Evolutionary conservation across 2,113 vertebrate species (phyloP).

Genomic region (Microtus richardsoni): DNA sequence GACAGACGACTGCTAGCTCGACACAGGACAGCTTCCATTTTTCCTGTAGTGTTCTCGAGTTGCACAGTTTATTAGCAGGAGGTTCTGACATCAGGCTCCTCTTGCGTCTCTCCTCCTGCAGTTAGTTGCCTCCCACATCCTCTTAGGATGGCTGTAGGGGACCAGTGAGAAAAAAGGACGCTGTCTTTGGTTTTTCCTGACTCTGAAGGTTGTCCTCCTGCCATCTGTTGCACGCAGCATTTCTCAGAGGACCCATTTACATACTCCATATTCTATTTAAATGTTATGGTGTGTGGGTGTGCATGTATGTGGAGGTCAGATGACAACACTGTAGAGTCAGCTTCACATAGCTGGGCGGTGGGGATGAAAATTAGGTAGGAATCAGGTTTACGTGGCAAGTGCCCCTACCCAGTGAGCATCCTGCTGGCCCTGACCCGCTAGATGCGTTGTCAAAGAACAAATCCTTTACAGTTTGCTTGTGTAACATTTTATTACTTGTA

Average conservation of each 20-base stretch:
- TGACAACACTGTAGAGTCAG: background rate
- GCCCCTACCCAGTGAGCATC: background rate
- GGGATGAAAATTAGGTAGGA: background rate
- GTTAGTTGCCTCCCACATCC: background rate
- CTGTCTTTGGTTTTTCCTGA: background rate
- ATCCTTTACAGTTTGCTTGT: slow-evolving; percentile 56
- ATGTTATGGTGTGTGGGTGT: background rate
- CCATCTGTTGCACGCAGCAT: background rate
- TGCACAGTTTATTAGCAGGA: background rate
- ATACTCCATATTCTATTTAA: background rate
- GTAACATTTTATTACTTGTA: slow-evolving; percentile 76
- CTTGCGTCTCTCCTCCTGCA: background rate
- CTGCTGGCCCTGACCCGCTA: background rate
- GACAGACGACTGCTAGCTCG: background rate
- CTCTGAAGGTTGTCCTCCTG: background rate
- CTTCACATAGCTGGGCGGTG: background rate
- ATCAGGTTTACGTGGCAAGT: background rate
- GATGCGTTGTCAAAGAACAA: slow-evolving; percentile 56
- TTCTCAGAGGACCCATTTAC: background rate
- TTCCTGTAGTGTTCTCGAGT: background rate
- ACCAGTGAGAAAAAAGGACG: background rate
- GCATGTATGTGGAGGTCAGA: background rate
- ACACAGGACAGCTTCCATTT: background rate
- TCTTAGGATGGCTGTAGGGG: background rate
- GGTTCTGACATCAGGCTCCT: background rate